These are phyloP conservation scores for Choloepus hoffmanni DNA, from an alignment of 2,113 vertebrate species.

Conservation along the genomic window DNA sequence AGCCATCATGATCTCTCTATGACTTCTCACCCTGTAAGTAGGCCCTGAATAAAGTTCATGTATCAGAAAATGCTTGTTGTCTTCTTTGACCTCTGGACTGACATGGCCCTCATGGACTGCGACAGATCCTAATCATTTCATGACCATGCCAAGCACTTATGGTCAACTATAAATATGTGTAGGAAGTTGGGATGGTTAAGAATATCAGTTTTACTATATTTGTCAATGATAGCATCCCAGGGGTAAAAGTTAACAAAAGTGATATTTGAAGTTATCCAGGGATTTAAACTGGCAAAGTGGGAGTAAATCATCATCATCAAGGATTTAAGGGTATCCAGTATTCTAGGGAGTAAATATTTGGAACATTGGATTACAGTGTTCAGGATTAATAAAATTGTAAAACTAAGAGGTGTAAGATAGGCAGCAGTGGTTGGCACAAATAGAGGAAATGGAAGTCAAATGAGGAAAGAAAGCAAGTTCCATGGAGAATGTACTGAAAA, in stretches of 20 bases:
- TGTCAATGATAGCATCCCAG: not conserved
- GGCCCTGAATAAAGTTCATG: too few species aligned
- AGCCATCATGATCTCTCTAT: too few species aligned
- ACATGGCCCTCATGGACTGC: too few species aligned
- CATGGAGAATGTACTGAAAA: not conserved
- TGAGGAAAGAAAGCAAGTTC: not conserved
- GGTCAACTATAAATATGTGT: not conserved
- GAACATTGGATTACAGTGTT: not conserved
- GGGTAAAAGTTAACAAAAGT: not conserved
- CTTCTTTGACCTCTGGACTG: too few species aligned
- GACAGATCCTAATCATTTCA: not conserved
- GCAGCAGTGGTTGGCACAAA: not conserved
- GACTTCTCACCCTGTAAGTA: too few species aligned
- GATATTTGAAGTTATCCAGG: not conserved
- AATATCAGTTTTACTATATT: slow-evolving; percentile 4
- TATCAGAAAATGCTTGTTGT: too few species aligned
- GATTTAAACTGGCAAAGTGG: not conserved
- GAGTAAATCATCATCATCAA: not conserved
- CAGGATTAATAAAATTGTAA: not conserved
- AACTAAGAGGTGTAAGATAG: not conserved
- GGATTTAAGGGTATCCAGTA: not conserved
- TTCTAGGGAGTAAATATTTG: not conserved
- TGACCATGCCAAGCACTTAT: not conserved
- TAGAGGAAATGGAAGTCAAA: not conserved
- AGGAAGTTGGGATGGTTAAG: not conserved